A percentile compares a stretch with the other conserved stretches of the same genome.
Evolutionary conservation across 2,888 invertebrate genomes (phyloP).

Genomic region (Digitonthophagus gazella): DNA sequence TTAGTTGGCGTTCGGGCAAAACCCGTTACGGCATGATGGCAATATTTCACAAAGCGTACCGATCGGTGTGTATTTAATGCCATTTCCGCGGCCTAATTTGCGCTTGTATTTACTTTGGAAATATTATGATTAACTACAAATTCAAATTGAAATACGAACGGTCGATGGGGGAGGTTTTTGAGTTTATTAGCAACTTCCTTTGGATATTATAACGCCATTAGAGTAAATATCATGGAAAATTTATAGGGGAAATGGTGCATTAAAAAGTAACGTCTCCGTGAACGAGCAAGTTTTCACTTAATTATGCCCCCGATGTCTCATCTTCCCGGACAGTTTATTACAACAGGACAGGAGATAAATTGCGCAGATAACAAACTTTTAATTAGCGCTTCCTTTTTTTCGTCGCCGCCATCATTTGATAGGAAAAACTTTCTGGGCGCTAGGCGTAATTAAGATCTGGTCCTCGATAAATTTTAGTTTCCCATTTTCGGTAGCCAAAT

Average conservation of each 20-base stretch:
- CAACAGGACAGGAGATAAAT: not conserved
- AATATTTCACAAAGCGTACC: not conserved
- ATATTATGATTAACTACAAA: not conserved
- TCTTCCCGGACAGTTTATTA: not conserved
- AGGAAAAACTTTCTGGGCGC: not conserved
- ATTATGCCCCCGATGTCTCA: not conserved
- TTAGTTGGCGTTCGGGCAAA: not conserved
- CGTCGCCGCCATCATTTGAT: not conserved
- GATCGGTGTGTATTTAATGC: not conserved
- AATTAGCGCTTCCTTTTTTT: not conserved
- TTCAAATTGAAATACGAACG: not conserved
- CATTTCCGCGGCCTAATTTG: not conserved
- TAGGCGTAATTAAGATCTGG: not conserved
- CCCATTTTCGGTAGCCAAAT: not conserved
- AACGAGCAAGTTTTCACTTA: not conserved
- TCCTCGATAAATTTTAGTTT: not conserved
- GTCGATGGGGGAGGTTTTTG: not conserved
- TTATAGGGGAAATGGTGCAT: not conserved
- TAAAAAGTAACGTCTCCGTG: not conserved
- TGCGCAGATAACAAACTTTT: not conserved
- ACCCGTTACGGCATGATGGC: not conserved
- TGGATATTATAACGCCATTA: not conserved
- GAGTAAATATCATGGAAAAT: not conserved
- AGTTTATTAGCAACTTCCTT: not conserved
- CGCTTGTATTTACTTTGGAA: not conserved